Conservation (phyloP, 2,797 vertebrate genomes). For the Natrix natrix region DNA sequence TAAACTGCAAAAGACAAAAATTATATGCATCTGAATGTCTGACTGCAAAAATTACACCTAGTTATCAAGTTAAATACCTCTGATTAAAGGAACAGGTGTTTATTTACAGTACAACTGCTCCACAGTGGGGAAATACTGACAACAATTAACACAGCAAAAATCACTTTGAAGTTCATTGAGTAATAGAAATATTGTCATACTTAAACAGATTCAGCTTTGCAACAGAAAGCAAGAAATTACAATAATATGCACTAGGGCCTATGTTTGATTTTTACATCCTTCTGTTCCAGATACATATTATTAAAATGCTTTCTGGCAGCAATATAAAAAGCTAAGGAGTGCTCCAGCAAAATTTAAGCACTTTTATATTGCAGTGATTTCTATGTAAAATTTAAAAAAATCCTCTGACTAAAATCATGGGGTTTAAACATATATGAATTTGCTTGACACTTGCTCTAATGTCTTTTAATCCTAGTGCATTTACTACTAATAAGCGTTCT, state of each 20-base stretch:
- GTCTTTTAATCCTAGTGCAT: not conserved
- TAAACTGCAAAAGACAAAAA: not conserved
- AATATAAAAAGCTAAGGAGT: not conserved
- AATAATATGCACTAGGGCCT: not conserved
- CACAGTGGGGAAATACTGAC: not conserved
- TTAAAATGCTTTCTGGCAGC: slow-evolving; percentile 6
- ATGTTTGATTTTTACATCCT: not conserved
- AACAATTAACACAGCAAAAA: not conserved
- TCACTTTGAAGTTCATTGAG: not conserved
- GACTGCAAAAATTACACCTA: not conserved
- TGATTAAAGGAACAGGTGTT: not conserved
- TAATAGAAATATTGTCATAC: not conserved
- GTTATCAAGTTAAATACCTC: not conserved
- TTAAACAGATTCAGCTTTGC: not conserved
- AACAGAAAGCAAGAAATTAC: not conserved
- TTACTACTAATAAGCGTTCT: not conserved
- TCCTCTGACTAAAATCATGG: not conserved
- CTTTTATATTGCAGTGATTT: not conserved
- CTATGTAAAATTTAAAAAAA: not conserved
- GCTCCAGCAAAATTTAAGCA: not conserved
- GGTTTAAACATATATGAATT: not conserved
- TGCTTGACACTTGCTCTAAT: not conserved
- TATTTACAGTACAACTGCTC: not conserved
- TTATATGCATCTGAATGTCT: not conserved
- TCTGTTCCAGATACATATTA: not conserved